Conservation (phyloP, 2,888 invertebrate species). For the Pristionchus japonicus region DNA sequence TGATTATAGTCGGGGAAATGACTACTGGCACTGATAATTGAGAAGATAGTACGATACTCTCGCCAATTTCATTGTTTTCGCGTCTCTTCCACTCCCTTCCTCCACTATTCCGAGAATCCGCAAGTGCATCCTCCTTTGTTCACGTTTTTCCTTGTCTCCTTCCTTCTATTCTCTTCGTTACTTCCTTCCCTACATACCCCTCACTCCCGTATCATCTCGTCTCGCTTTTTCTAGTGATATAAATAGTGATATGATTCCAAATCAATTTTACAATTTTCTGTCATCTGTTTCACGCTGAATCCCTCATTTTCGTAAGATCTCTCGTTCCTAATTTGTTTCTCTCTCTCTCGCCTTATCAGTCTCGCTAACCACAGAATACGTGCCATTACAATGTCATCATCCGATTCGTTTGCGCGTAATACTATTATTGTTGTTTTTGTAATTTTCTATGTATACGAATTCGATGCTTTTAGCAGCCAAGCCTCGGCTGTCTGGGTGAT, state of each 20-base stretch:
- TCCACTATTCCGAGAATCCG: background rate
- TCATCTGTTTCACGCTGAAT: no score
- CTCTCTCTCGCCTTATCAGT: background rate
- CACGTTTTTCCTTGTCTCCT: conserved; percentile 1
- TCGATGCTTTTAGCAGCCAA: background rate
- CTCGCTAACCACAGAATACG: background rate
- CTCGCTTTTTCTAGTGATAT: no score
- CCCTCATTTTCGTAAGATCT: background rate
- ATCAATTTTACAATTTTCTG: no score
- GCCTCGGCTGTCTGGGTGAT: conserved; percentile 16
- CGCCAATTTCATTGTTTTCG: background rate
- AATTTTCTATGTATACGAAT: background rate
- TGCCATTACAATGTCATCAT: background rate
- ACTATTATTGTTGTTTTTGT: background rate
- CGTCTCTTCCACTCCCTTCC: background rate
- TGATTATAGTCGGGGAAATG: background rate
- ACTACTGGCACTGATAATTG: background rate
- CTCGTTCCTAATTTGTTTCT: background rate
- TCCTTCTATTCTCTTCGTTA: background rate
- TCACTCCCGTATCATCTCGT: background rate
- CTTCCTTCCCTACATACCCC: background rate
- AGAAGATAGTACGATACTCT: background rate
- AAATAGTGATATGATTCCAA: no score
- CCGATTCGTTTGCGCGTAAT: background rate
- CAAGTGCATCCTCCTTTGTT: conserved; percentile 9